A percentile compares a stretch with the other conserved stretches of the same genome.
Conservation (phyloP, 2,113 vertebrate genomes). For the Solea solea region DNA sequence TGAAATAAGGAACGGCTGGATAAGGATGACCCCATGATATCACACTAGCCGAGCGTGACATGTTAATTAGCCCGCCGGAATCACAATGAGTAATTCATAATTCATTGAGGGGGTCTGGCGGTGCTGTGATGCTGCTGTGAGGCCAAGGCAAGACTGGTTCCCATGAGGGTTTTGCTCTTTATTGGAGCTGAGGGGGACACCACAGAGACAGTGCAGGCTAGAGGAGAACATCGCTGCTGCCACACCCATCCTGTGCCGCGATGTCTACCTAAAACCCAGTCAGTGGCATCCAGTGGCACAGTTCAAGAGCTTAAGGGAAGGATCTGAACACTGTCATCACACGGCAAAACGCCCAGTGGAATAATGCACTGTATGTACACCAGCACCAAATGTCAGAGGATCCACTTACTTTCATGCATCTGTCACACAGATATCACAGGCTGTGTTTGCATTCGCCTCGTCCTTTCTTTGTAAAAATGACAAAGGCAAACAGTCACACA, state of each 20-base stretch:
- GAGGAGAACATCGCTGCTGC: slow-evolving; percentile 16
- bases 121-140: slow-evolving; percentile 33
- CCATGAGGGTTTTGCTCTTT: slow-evolving; percentile 45
- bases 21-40: slow-evolving; percentile 50
- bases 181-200: slow-evolving; percentile 50
- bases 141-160: slow-evolving; percentile 33
- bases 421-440: slow-evolving; percentile 47
- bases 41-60: slow-evolving; percentile 41
- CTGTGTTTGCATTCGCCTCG: slow-evolving; percentile 29
- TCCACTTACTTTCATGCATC: slow-evolving; percentile 37
- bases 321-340: slow-evolving; percentile 57
- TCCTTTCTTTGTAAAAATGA: slow-evolving; percentile 22
- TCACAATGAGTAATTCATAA: slow-evolving; percentile 78
- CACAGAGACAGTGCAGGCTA: slow-evolving; percentile 22
- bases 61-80: slow-evolving; percentile 69
- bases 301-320: slow-evolving; percentile 59
- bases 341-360: slow-evolving; percentile 22
- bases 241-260: slow-evolving; percentile 52
- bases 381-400: slow-evolving; percentile 31
- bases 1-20: slow-evolving; percentile 42
- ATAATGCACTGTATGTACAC: slow-evolving; percentile 30
- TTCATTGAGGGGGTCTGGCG: slow-evolving; percentile 58
- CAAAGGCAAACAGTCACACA: slow-evolving; percentile 15
- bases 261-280: slow-evolving; percentile 35
- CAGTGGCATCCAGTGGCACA: slow-evolving; percentile 13